phyloP scores from a whole-genome alignment of 2,797 vertebrate species.

The Aldrovandia affinis region DNA sequence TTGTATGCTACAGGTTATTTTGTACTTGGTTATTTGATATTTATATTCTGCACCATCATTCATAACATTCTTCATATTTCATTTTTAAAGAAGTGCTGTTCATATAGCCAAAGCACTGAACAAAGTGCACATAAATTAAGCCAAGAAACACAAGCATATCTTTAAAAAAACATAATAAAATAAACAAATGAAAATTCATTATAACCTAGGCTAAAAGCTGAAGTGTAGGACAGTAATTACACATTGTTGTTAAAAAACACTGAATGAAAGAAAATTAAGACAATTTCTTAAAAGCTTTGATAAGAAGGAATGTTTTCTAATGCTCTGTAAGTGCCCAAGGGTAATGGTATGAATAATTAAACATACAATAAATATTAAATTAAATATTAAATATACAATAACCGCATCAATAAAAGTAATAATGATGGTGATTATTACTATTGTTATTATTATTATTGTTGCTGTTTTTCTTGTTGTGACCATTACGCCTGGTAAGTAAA shows the following conservation, averaged over 20 bases:
- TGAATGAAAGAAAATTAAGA: too few species aligned
- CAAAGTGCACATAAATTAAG: neutral
- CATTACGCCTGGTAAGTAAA: neutral
- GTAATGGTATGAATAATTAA: too few species aligned
- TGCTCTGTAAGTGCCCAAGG: too few species aligned
- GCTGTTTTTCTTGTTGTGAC: neutral
- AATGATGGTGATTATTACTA: neutral
- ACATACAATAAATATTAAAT: too few species aligned
- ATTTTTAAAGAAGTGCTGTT: neutral
- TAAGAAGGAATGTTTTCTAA: too few species aligned
- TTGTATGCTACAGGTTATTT: neutral
- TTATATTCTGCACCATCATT: neutral
- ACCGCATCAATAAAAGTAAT: too few species aligned
- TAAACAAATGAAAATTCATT: too few species aligned
- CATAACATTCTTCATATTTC: neutral
- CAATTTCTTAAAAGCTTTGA: too few species aligned
- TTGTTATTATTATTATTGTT: neutral
- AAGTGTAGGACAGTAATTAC: too few species aligned
- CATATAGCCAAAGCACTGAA: neutral
- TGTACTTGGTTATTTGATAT: neutral
- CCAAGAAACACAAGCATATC: neutral
- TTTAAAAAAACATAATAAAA: neutral
- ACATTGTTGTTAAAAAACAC: too few species aligned
- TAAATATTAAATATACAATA: too few species aligned
- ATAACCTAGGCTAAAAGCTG: too few species aligned